Percentiles rank a stretch among this genome's conserved stretches.
Evolutionary conservation across 2,797 vertebrate species (phyloP).

Genomic region (Acropternis orthonyx): DNA sequence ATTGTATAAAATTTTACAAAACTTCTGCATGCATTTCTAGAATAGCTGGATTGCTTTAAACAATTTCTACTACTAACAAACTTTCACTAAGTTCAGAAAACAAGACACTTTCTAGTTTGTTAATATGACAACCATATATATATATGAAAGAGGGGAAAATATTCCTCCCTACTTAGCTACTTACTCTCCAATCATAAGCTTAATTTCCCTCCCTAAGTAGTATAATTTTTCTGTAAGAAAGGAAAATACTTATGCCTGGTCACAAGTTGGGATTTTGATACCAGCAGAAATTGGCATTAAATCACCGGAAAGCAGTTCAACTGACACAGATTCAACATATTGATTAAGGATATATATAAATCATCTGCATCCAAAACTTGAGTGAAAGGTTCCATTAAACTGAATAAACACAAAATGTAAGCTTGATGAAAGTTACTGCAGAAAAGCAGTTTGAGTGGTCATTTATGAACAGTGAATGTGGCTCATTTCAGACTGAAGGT

Average conservation of each 20-base stretch:
- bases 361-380: background rate
- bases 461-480: background rate
- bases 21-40: background rate
- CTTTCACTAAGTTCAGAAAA: constrained; percentile 2
- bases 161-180: background rate
- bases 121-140: too few species aligned
- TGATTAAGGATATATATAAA: background rate
- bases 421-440: background rate
- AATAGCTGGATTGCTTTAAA: constrained; percentile 2
- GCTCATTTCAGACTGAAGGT: background rate
- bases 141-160: background rate
- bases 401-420: background rate
- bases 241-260: background rate
- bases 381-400: background rate
- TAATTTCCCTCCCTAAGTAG: background rate
- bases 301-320: background rate
- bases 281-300: background rate
- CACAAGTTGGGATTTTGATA: background rate
- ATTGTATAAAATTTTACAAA: background rate
- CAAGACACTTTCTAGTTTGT: background rate
- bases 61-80: background rate
- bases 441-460: background rate
- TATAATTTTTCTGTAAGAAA: background rate
- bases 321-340: background rate
- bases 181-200: background rate